Evolutionary conservation across 2,113 vertebrate species (phyloP).

Genomic region (Aegypius monachus): DNA sequence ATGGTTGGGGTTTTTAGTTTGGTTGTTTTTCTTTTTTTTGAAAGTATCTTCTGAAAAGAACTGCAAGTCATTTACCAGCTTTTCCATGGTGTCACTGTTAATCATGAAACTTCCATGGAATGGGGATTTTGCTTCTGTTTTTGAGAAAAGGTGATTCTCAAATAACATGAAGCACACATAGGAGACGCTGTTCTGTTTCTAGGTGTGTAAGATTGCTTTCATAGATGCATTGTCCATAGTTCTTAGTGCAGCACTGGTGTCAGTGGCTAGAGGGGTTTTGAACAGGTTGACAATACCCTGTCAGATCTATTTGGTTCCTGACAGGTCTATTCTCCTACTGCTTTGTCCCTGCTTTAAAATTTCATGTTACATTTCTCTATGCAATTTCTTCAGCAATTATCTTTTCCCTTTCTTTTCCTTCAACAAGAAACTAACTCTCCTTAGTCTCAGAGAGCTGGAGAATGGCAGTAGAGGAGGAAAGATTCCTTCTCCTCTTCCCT

Average conservation of each 20-base stretch:
- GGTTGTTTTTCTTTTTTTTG: fast-evolving
- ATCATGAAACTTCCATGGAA: neutral
- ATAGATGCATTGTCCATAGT: neutral
- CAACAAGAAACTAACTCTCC: neutral
- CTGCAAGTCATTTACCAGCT: neutral
- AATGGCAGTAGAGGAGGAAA: neutral
- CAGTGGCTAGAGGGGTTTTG: neutral
- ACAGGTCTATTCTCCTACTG: neutral
- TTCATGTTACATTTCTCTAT: neutral
- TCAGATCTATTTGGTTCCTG: neutral
- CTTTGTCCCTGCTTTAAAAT: neutral
- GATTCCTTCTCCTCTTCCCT: neutral
- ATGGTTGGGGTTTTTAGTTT: neutral
- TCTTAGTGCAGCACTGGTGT: neutral
- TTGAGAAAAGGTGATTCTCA: neutral
- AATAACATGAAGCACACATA: neutral
- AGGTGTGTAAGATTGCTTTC: neutral
- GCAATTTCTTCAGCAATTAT: neutral
- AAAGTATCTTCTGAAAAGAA: neutral
- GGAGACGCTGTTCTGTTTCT: neutral
- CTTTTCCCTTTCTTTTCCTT: neutral
- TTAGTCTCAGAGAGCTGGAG: neutral
- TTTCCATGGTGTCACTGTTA: neutral
- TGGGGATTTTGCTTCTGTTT: neutral
- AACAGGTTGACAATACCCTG: neutral